Base-by-base conservation (phyloP, 2,113 vertebrate species). In the Hyperoodon ampullatus region DNA sequence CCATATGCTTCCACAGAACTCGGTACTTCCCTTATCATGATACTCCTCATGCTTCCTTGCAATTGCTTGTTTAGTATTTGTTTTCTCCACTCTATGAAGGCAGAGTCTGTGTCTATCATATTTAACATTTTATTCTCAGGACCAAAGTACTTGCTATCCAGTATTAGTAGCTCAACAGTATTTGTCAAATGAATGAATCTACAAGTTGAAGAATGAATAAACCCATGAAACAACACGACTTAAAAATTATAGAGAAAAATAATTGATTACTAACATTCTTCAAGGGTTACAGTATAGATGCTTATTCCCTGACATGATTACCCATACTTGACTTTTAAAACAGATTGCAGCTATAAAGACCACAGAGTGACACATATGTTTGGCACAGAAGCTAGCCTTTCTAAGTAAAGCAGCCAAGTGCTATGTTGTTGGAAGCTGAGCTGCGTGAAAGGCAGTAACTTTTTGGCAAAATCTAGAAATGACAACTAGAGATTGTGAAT, bases 381-480 rank as follows among this genome's bases (percentile, higher is more conserved):
- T 97, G 96, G 86, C 96, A 89, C 15, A 90, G 85, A 81, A 96
- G 94, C 86, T 58, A 91, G 42, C 63, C 33, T 96, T 85, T 94
- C 91, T 50, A 68, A 96, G 82, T 55, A 95, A 83, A 94, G 61
- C 33, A 85, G 82, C 50, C 95, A 97, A 82, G 11, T 74, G 30
- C 16, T 71, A 28, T 74, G 1, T 88, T 95, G 86, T 83, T 97
- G 90, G 53, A 97, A 95, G 71, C 72, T 95, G 66, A 77, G 90
- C 60, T 95, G 55, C 39, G 24, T 71, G 61, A 83, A 39, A 90
- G 16, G 15, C 92, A 95, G 93, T 75, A 78, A 96, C 55, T 55
- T 83, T 94, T 91, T 88, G 91, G 88, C 68, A 96, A 98, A 96
- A 47, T 93, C 90, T 97, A 93, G 61, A 97, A 97, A 89, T 95